Evolutionary conservation across 2,888 invertebrate genomes (phyloP), one percentile per base, ranked within the genome.

Genomic region (Nesidiocoris tenuis): DNA sequence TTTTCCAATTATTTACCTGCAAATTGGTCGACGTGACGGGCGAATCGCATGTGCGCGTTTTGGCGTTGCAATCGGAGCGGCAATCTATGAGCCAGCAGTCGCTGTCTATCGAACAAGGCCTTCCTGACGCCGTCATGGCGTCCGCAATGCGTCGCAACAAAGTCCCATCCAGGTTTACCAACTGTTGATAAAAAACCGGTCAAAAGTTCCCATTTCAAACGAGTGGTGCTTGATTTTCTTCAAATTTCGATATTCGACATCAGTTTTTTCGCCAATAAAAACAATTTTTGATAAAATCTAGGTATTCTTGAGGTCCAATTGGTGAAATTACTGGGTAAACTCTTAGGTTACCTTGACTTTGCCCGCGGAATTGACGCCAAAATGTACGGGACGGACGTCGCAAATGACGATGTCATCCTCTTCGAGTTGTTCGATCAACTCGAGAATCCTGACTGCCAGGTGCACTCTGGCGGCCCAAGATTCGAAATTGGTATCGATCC

Each of bases 61-160:
- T 85, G 24, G 82, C 79, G 80, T 88, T 86, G 82, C 91, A 91
- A 76, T 85, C 83, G 0, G 89, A 88, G 59, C 88, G 84, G 81
- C 91, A 91, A 80, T 91, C 90, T 79, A 87, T 87, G 81, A 88
- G 88, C 82, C 89, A 87, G 83, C 91, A 91, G 80, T 91, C 90
- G 65, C 86, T 85, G 81, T 91, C 87, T 22, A 82, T 83, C 9
- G 84, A 82, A 82, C 91, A 91, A 19, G 79, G 80, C 19, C 83
- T 82, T 3, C 84, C 84, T 79, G 85, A 85, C 12, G 84, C 84
- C 12, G 86, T 85, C 23, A 88, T 83, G 68, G 83, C 84, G 80
- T 85, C 85, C 5, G 86, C 84, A 22, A 88, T 83, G 5, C 86
- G 85, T 72, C 85, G 84, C 17, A 89, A 88, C 80, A 88, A 87